Evolutionary conservation across 2,888 invertebrate genomes (phyloP).

Genomic region (Caenorhabditis sinica): DNA sequence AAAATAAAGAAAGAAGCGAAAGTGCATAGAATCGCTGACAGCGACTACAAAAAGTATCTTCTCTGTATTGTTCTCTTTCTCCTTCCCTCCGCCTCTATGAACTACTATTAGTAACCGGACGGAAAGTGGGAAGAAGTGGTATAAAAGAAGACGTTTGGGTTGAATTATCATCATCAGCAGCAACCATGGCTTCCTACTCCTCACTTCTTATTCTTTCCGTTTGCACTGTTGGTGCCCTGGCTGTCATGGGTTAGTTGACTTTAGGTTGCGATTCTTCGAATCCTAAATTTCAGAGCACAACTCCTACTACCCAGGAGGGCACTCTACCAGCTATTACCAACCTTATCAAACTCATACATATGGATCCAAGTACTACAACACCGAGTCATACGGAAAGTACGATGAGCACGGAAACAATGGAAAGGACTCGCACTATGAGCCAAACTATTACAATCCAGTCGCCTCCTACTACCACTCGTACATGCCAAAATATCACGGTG

Average conservation of each 20-base stretch:
- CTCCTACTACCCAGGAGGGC: slow-evolving; percentile 63
- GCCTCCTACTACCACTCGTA: slow-evolving; percentile 62
- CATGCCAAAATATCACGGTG: slow-evolving; percentile 64
- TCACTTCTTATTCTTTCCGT: slow-evolving; percentile 52
- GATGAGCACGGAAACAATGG: slow-evolving; percentile 56
- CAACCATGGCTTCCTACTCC: slow-evolving; percentile 50
- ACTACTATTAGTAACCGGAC: slow-evolving; percentile 51
- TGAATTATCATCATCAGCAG: slow-evolving; percentile 21
- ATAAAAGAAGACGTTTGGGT: slow-evolving; percentile 36
- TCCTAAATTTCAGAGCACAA: slow-evolving; percentile 46
- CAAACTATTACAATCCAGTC: slow-evolving; percentile 57
- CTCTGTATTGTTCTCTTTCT: slow-evolving; percentile 25
- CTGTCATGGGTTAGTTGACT: slow-evolving; percentile 53
- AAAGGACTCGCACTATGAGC: slow-evolving; percentile 52
- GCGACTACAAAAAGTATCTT: slow-evolving; percentile 24
- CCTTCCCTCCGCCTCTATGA: slow-evolving; percentile 19
- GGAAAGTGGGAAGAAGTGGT: neutral
- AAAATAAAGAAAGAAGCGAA: slow-evolving; percentile 40
- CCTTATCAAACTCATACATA: slow-evolving; percentile 59
- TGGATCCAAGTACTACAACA: slow-evolving; percentile 64
- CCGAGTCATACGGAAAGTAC: slow-evolving; percentile 64
- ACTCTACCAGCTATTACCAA: slow-evolving; percentile 57
- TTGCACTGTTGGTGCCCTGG: slow-evolving; percentile 52
- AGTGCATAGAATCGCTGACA: slow-evolving; percentile 45
- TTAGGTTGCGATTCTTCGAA: neutral